These are phyloP conservation scores for Polydrusus pterygomalis DNA, from an alignment of 2,888 invertebrate genomes.

Conservation along the genomic window DNA sequence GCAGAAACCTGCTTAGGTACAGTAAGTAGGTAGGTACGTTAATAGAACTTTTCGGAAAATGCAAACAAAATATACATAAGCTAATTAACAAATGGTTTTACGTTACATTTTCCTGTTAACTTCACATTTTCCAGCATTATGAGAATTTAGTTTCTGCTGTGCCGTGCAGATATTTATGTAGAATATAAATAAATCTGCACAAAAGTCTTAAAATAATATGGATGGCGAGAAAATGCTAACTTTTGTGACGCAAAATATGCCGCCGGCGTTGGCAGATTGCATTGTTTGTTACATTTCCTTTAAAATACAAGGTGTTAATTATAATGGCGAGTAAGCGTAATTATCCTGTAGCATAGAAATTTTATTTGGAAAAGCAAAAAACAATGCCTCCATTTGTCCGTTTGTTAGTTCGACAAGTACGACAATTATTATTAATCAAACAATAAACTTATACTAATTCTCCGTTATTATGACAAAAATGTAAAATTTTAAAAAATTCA, in stretches of 20 bases:
- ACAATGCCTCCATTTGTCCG: too few relatives aligned
- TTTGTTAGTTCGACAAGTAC: too few relatives aligned
- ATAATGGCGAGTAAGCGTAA: too few relatives aligned
- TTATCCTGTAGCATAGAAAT: too few relatives aligned
- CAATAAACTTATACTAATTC: too few relatives aligned
- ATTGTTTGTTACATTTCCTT: neutral
- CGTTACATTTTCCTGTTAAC: conserved; percentile 27
- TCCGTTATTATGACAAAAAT: too few relatives aligned
- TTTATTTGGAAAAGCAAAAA: too few relatives aligned
- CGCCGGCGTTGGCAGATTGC: neutral
- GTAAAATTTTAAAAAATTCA: too few relatives aligned
- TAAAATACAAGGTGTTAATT: too few relatives aligned
- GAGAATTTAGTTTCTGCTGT: conserved; percentile 26
- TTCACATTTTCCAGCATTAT: conserved; percentile 30
- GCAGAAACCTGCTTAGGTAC: too few relatives aligned
- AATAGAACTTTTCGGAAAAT: neutral
- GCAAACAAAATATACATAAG: conserved; percentile 31
- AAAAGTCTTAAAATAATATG: conserved; percentile 16
- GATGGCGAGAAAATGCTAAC: conserved; percentile 8
- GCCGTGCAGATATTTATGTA: conserved; percentile 21
- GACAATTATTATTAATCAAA: too few relatives aligned
- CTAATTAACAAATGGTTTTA: conserved; percentile 42
- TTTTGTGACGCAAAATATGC: conserved; percentile 21
- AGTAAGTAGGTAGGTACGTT: too few relatives aligned
- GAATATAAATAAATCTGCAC: conserved; percentile 22